phyloP scores from a whole-genome alignment of 1,140 invertebrate species.

The Galleria mellonella region DNA sequence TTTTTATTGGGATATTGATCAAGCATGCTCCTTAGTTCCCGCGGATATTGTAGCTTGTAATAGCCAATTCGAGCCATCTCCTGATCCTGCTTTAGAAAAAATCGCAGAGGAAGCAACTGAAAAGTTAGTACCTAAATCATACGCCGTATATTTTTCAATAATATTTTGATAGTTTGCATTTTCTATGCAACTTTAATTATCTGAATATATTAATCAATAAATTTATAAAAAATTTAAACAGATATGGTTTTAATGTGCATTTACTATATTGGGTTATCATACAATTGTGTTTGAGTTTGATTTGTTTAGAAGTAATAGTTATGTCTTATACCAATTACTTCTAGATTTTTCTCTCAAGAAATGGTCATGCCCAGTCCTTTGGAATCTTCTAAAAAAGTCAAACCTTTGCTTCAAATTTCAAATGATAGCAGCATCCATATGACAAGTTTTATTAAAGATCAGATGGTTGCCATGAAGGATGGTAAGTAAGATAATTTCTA shows the following conservation, averaged over 20 bases:
- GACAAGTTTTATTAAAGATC: constrained; percentile 23
- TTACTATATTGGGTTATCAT: too few species aligned
- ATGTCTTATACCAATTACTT: constrained; percentile 11
- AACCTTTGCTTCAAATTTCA: constrained; percentile 32
- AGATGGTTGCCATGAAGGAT: constrained; percentile 30
- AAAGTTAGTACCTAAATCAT: constrained; percentile 40
- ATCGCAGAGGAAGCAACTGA: constrained; percentile 67
- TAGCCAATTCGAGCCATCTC: constrained; percentile 70
- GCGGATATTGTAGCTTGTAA: constrained; percentile 66
- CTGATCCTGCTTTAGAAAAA: constrained; percentile 64
- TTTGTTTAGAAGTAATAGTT: too few species aligned
- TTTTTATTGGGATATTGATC: constrained; percentile 69
- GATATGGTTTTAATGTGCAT: too few species aligned
- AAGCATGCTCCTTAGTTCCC: constrained; percentile 58
- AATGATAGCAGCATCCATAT: constrained; percentile 25
- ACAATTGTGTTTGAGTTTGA: too few species aligned
- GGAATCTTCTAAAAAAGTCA: constrained; percentile 58
- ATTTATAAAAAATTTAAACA: too few species aligned
- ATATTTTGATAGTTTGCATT: too few species aligned
- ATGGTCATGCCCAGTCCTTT: constrained; percentile 69
- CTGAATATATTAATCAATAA: too few species aligned
- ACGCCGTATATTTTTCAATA: too few species aligned
- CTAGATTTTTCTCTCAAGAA: constrained; percentile 66
- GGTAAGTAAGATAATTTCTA: constrained; percentile 23
- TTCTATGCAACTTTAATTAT: too few species aligned